These are phyloP conservation scores for Salmo trutta DNA, from an alignment of 2,797 vertebrate genomes.

Conservation along the genomic window DNA sequence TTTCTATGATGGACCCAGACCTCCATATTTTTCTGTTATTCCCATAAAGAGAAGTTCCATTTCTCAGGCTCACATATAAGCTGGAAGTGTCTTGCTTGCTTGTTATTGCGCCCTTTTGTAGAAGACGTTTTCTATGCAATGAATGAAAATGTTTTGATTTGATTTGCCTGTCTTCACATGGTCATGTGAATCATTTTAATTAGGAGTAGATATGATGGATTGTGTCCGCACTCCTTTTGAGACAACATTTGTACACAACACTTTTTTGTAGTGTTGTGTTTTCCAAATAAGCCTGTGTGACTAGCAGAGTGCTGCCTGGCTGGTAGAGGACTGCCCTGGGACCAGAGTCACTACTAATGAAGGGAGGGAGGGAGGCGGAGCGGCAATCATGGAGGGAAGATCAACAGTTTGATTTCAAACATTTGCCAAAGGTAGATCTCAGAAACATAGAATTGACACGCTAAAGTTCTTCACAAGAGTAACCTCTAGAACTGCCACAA, in stretches of 20 bases:
- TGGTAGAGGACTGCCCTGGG: constrained; percentile 9
- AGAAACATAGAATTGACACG: constrained; percentile 41
- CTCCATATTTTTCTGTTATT: constrained; percentile 45
- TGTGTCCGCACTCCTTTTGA: constrained; percentile 61
- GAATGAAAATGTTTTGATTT: constrained; percentile 59
- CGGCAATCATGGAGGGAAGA: too few species aligned
- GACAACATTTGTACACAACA: constrained; percentile 39
- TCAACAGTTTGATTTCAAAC: constrained; percentile 24
- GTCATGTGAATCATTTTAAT: constrained; percentile 55
- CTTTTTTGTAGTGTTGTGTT: constrained; percentile 36
- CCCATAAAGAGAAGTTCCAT: constrained; percentile 49
- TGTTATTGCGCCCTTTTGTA: constrained; percentile 68
- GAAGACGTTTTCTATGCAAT: constrained; percentile 82
- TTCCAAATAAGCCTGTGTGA: constrained; percentile 51
- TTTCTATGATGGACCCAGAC: neutral
- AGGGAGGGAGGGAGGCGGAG: neutral
- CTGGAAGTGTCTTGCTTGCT: constrained; percentile 62
- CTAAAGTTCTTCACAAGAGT: neutral
- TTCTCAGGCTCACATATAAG: constrained; percentile 72
- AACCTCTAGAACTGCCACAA: neutral
- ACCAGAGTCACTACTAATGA: neutral
- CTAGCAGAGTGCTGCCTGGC: constrained; percentile 16
- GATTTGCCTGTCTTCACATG: constrained; percentile 16
- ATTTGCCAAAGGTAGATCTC: constrained; percentile 71
- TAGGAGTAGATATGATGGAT: neutral